phyloP scores from a whole-genome alignment of 1,140 invertebrate genomes.

The Rhizoglyphus robini region DNA sequence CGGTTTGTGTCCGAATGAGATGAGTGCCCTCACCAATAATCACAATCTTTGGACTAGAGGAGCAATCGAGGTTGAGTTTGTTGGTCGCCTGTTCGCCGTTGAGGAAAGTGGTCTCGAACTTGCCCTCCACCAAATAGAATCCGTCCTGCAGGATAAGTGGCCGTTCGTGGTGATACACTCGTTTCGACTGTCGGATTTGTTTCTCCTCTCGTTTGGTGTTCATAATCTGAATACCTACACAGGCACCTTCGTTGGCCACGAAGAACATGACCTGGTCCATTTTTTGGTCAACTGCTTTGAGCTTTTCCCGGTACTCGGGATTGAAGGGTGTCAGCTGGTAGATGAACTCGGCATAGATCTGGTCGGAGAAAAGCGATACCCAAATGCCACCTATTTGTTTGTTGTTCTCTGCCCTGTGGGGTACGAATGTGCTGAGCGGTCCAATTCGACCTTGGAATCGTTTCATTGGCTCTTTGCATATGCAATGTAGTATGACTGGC shows the following conservation, averaged over 20 bases:
- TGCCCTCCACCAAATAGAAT: neutral
- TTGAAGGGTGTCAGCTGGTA: neutral
- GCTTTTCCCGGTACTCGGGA: neutral
- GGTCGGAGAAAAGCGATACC: neutral
- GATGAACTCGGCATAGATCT: neutral
- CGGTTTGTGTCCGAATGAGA: neutral
- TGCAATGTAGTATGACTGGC: neutral
- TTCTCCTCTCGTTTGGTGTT: neutral
- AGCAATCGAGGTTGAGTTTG: neutral
- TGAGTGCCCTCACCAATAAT: constrained; percentile 8
- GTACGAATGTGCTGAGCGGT: neutral
- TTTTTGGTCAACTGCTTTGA: neutral
- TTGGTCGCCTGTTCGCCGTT: neutral
- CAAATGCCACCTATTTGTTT: neutral
- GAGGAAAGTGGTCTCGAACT: neutral
- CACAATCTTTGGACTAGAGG: neutral
- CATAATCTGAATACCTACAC: constrained; percentile 1
- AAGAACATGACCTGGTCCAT: neutral
- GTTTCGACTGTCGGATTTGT: neutral
- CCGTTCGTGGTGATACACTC: neutral
- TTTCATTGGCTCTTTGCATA: constrained; percentile 7
- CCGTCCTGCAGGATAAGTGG: constrained; percentile 1
- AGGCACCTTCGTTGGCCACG: neutral
- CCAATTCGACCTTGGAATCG: constrained; percentile 3
- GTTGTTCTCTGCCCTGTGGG: neutral